Percentiles rank a stretch among this genome's conserved stretches.
Conservation (phyloP, 2,113 vertebrate species). For the Chunga burmeisteri region DNA sequence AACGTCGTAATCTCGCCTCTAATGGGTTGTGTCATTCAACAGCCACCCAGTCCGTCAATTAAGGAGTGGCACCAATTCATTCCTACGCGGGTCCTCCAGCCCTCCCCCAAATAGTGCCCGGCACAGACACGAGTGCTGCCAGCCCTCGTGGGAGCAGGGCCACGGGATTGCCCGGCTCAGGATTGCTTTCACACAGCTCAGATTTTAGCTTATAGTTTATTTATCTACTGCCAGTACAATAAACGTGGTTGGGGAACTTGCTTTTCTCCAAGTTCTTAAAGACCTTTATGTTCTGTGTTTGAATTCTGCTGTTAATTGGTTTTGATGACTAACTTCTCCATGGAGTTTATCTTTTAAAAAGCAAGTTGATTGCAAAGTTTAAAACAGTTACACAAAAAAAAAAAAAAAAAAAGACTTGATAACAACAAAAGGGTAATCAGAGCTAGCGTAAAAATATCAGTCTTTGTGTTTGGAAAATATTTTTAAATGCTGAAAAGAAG, state of each 20-base stretch:
- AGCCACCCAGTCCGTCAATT: background rate
- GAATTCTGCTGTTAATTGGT: slow-evolving; percentile 40
- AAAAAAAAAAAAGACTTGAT: background rate
- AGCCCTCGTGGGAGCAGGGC: background rate
- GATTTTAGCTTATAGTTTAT: background rate
- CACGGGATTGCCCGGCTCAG: background rate
- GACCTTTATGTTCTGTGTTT: slow-evolving; percentile 52
- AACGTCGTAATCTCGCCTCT: background rate
- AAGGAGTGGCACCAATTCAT: background rate
- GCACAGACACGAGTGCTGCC: background rate
- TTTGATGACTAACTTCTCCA: slow-evolving; percentile 39
- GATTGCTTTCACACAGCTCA: slow-evolving; percentile 22
- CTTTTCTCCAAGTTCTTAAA: slow-evolving; percentile 35
- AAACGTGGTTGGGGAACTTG: slow-evolving; percentile 28
- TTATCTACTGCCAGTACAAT: slow-evolving; percentile 1
- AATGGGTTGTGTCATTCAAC: background rate
- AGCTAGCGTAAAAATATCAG: slow-evolving; percentile 67
- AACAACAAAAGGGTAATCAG: slow-evolving; percentile 47
- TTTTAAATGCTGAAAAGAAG: slow-evolving; percentile 64
- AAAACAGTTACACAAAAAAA: background rate
- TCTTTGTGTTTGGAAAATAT: slow-evolving; percentile 74
- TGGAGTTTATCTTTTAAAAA: slow-evolving; percentile 25
- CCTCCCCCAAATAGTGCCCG: background rate
- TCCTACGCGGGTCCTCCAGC: background rate
- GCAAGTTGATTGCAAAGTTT: slow-evolving; percentile 17